Base-by-base conservation (phyloP, 2,113 vertebrate genomes). In the Colistium nudipinnis region DNA sequence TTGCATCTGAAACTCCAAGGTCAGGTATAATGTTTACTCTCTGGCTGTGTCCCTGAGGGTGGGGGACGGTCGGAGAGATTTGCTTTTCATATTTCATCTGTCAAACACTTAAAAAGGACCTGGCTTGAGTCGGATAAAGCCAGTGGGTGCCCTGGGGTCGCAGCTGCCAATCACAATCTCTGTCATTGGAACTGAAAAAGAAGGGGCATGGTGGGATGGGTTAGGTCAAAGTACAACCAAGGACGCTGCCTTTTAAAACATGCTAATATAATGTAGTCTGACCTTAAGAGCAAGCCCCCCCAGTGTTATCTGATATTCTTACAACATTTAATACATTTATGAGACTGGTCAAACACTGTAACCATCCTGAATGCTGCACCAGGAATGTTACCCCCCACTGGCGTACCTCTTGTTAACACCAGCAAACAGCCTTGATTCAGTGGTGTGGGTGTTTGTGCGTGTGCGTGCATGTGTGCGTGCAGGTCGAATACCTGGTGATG, bases 1-100 rank as follows among this genome's bases (percentile, higher is more conserved):
- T 56, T 86, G 76, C 84, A 86, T 88, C 70, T 82, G 74, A 87
- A 88, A 69, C 65, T 82, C 54, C 88, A 91, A 92, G 90, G 89
- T 89, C 80, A 78, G 24, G 39, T 48, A 45, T 87, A 59, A 87
- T 86, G 86, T 76, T 85, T 88, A 86, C 74, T 79, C 79, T 65
- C 66, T 48, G 74, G 28, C 62, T 52, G 36, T 76, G 78, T 92
- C 88, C 84, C 87, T n/a, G 53, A 76, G 80, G 80, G 60, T 48
- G 62, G 38, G n/a, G n/a, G n/a, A n/a, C n/a, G n/a, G n/a, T n/a
- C 67, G 53, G 36, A 45, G 81, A 76, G 84, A 90, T 85, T 84
- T 86, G 68, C 49, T 69, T 60, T 82, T 78, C 85, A 66, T 92
- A 90, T 91, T 89, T 91, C 86, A 91, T 79, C 77, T 90, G 87